These are phyloP conservation scores for Thalassarche chlororhynchos DNA, from an alignment of 2,113 vertebrate genomes.

Conservation along the genomic window DNA sequence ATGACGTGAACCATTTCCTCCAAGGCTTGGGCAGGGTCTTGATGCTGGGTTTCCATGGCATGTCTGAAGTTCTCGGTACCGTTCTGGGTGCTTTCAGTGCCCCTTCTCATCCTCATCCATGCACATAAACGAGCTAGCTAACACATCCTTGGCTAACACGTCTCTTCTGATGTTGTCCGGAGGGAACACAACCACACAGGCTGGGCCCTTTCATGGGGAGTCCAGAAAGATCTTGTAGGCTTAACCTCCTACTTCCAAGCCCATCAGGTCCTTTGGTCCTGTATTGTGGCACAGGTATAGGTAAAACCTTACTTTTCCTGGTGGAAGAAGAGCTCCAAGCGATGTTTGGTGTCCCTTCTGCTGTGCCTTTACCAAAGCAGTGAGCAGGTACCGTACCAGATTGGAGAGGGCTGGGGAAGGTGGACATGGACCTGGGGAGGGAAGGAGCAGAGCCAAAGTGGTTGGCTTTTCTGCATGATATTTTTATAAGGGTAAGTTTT, in stretches of 20 bases:
- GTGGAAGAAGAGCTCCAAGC: background rate
- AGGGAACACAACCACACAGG: background rate
- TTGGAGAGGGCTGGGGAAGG: background rate
- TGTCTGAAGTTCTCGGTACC: fast-evolving
- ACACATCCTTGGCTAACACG: background rate
- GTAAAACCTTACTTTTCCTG: background rate
- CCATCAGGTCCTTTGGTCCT: background rate
- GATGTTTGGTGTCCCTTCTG: background rate
- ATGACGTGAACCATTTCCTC: background rate
- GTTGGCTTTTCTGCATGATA: fast-evolving
- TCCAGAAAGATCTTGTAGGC: background rate
- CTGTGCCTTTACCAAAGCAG: background rate
- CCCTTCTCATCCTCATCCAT: background rate
- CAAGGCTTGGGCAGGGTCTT: background rate
- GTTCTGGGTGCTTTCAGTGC: background rate
- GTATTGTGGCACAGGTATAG: background rate
- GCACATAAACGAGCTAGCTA: fast-evolving
- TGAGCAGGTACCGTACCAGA: no score
- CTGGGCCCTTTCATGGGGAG: background rate
- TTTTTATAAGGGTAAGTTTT: background rate
- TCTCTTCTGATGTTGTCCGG: background rate
- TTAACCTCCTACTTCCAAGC: background rate
- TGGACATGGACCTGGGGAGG: background rate
- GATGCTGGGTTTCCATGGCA: background rate
- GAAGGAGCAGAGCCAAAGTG: background rate